Percentiles rank a stretch among this genome's conserved stretches.
Evolutionary conservation across 2,113 vertebrate species (phyloP).

Genomic region (Okapia johnstoni): DNA sequence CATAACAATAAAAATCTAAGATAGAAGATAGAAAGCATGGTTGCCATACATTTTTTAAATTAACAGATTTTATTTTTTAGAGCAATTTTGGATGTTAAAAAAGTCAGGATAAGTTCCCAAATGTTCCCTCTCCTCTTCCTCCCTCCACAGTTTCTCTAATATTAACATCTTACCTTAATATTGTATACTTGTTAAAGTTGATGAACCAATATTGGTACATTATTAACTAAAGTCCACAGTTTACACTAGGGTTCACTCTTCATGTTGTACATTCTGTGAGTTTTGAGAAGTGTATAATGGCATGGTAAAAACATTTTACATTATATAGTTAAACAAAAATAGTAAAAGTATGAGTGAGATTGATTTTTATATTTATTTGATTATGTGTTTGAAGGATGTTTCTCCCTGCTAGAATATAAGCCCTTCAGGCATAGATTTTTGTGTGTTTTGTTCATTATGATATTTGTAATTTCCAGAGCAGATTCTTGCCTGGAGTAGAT

Average conservation of each 20-base stretch:
- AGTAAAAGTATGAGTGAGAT: background rate
- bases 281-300: background rate
- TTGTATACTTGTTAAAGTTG: background rate
- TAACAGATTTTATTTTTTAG: background rate
- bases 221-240: background rate
- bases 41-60: background rate
- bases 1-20: background rate
- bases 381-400: background rate
- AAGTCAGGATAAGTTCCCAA: background rate
- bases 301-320: background rate
- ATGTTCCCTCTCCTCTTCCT: background rate
- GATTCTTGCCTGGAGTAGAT: background rate
- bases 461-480: background rate
- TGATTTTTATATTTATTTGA: background rate
- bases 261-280: background rate
- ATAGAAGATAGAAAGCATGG: background rate
- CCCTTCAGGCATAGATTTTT: background rate
- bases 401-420: background rate
- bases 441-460: background rate
- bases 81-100: background rate
- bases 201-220: background rate
- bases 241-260: background rate
- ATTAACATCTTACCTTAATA: background rate
- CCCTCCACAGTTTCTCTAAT: background rate
- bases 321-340: background rate